Conservation (phyloP, 2,888 invertebrate genomes). For the Drosophila maculinotata region DNA sequence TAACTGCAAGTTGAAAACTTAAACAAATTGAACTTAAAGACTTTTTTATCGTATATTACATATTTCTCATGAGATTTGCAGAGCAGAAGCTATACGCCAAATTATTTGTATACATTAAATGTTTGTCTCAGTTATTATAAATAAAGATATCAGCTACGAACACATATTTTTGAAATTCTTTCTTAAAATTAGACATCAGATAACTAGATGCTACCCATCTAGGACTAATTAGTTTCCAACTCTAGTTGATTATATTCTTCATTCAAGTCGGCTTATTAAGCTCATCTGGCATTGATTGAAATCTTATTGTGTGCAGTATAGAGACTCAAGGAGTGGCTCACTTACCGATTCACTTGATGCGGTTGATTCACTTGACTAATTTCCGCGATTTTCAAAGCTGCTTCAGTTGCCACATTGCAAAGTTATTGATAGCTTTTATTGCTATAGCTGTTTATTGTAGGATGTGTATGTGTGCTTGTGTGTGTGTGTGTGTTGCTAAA, state of each 20-base stretch:
- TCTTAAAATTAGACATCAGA: not conserved
- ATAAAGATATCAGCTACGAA: too few species aligned
- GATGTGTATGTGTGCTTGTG: slow-evolving; percentile 10
- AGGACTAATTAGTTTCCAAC: not conserved
- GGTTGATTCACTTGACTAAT: slow-evolving; percentile 42
- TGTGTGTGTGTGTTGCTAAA: slow-evolving; percentile 24
- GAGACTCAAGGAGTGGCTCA: not conserved
- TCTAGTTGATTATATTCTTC: slow-evolving; percentile 1
- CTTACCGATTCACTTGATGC: slow-evolving; percentile 17
- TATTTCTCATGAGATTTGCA: too few species aligned
- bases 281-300: slow-evolving; percentile 38
- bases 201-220: not conserved
- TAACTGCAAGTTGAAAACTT: too few species aligned
- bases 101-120: too few species aligned
- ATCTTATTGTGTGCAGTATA: slow-evolving; percentile 16
- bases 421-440: slow-evolving; percentile 67
- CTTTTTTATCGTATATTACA: too few species aligned
- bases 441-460: slow-evolving; percentile 25
- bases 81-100: too few species aligned
- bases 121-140: too few species aligned
- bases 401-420: slow-evolving; percentile 44
- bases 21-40: not conserved
- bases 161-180: too few species aligned
- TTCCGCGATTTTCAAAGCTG: slow-evolving; percentile 35
- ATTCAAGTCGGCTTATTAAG: slow-evolving; percentile 5